Conservation (phyloP, 2,888 invertebrate species). For the Hipparchia semele region DNA sequence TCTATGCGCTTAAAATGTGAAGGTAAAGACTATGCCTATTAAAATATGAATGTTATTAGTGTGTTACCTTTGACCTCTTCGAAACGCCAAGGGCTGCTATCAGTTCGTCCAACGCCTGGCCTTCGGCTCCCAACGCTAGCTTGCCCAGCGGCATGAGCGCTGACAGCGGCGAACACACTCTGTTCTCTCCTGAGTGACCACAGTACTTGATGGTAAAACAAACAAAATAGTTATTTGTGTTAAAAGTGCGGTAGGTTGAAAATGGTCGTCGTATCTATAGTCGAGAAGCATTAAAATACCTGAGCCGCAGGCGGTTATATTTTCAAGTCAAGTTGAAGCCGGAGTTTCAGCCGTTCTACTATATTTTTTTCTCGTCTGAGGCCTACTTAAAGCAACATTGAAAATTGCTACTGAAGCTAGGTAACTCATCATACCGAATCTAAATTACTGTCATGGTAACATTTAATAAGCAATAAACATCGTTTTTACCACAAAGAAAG, state of each 20-base stretch:
- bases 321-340: no score
- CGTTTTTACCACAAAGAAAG: conserved; percentile 7
- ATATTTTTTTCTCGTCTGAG: no score
- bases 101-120: conserved; percentile 45
- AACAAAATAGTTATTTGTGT: neutral
- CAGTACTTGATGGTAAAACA: conserved; percentile 43
- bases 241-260: neutral
- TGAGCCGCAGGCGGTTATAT: neutral
- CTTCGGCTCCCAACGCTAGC: conserved; percentile 54
- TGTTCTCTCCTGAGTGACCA: conserved; percentile 40
- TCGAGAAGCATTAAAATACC: no score
- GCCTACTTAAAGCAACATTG: no score
- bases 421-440: no score
- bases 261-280: no score
- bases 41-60: no score
- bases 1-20: no score
- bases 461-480: neutral
- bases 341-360: no score
- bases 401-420: no score
- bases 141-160: conserved; percentile 61
- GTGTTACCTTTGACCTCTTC: conserved; percentile 38
- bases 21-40: no score
- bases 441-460: neutral
- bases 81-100: conserved; percentile 50
- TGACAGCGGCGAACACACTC: conserved; percentile 62